phyloP scores from a whole-genome alignment of 2,888 invertebrate genomes.

The Sarcophaga rosellei region DNA sequence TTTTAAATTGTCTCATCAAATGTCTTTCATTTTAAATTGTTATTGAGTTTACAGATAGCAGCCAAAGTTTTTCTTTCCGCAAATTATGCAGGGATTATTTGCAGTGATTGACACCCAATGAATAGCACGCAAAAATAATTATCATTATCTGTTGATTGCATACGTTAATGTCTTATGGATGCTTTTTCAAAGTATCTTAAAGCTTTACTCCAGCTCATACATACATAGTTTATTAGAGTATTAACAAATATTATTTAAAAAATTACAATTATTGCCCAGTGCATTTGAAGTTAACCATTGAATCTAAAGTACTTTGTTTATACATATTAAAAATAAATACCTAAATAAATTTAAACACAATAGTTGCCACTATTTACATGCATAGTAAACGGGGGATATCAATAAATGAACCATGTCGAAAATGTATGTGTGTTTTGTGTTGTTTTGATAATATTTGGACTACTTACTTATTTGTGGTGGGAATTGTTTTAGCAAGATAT shows the following conservation, averaged over 20 bases:
- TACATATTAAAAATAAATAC: too few relatives aligned
- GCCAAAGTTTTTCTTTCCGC: constrained; percentile 44
- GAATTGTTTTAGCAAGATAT: constrained; percentile 41
- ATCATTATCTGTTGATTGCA: constrained; percentile 47
- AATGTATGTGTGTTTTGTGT: background rate
- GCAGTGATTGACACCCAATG: constrained; percentile 59
- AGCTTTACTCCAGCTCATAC: background rate
- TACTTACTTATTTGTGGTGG: constrained; percentile 48
- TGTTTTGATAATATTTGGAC: background rate
- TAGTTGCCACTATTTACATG: background rate
- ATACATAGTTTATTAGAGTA: too few relatives aligned
- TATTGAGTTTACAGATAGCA: constrained; percentile 67
- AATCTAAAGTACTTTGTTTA: too few relatives aligned
- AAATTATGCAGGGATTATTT: constrained; percentile 8
- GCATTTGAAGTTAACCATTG: too few relatives aligned
- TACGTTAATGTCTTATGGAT: constrained; percentile 21
- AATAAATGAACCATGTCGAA: background rate
- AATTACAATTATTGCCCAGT: too few relatives aligned
- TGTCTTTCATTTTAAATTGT: constrained; percentile 73
- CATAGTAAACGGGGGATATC: background rate
- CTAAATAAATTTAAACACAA: background rate
- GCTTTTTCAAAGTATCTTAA: constrained; percentile 5
- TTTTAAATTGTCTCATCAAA: constrained; percentile 68
- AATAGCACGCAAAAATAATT: constrained; percentile 65
- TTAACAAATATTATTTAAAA: too few relatives aligned